Conservation (phyloP, 2,888 invertebrate species). For the Leptinotarsa peninsularis region DNA sequence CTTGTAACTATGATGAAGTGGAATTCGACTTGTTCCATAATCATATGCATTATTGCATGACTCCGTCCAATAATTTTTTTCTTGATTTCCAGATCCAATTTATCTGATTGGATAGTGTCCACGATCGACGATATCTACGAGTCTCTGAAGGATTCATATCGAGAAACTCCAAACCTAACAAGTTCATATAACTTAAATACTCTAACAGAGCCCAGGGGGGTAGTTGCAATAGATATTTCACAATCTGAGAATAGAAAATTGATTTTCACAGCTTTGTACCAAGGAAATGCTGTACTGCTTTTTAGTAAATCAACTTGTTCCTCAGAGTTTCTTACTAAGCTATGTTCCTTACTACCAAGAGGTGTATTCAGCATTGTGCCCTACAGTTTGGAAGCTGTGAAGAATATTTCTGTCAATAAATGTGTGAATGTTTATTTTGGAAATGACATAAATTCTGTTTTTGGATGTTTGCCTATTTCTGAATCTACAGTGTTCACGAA, state of each 20-base stretch:
- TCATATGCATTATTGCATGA: neutral
- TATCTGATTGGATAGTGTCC: slow-evolving; percentile 43
- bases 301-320: slow-evolving; percentile 42
- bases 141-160: slow-evolving; percentile 32
- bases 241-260: slow-evolving; percentile 44
- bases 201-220: slow-evolving; percentile 54
- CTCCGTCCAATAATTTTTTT: slow-evolving; percentile 15
- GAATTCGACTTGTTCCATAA: no score
- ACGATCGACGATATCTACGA: slow-evolving; percentile 44
- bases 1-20: no score
- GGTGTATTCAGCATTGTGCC: slow-evolving; percentile 50
- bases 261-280: slow-evolving; percentile 55
- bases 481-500: slow-evolving; percentile 46
- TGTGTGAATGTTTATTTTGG: slow-evolving; percentile 48
- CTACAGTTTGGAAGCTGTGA: slow-evolving; percentile 41
- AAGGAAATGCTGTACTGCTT: slow-evolving; percentile 60
- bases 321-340: slow-evolving; percentile 45
- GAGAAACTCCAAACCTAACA: slow-evolving; percentile 9
- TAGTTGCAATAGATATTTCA: slow-evolving; percentile 53
- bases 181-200: slow-evolving; percentile 46
- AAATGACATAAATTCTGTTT: slow-evolving; percentile 36
- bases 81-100: slow-evolving; percentile 32
- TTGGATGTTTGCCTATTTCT: slow-evolving; percentile 34
- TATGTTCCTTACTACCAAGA: slow-evolving; percentile 49
- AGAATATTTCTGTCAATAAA: slow-evolving; percentile 48